phyloP scores from a whole-genome alignment of 2,797 vertebrate genomes.

The Sebastolobus alascanus region DNA sequence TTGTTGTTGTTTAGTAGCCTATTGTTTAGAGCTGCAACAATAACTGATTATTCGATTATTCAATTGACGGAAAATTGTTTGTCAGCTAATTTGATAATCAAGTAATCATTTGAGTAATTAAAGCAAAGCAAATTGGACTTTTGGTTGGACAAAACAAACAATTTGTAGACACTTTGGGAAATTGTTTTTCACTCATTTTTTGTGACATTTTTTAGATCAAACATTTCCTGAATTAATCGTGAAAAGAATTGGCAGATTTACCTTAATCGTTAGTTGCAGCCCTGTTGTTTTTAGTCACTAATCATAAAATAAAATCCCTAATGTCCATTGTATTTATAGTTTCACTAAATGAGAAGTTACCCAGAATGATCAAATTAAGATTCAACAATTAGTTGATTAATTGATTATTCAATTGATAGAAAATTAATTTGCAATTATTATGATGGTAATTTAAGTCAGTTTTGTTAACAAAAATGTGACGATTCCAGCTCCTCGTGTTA shows the following conservation, averaged over 20 bases:
- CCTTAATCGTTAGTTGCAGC: not conserved
- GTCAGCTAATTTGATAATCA: not conserved
- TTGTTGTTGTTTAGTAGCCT: not conserved
- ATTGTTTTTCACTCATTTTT: not conserved
- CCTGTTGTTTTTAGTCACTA: not conserved
- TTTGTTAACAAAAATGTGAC: no score
- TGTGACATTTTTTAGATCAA: not conserved
- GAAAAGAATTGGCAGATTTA: not conserved
- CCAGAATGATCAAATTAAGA: not conserved
- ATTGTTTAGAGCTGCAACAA: not conserved
- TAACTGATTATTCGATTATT: not conserved
- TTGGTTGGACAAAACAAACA: not conserved
- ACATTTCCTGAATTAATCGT: not conserved
- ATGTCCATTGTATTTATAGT: not conserved
- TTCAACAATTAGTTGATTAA: no score
- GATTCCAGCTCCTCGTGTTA: no score
- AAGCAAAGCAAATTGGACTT: not conserved
- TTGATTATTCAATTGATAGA: no score
- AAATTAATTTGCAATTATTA: no score
- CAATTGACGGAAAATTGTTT: not conserved
- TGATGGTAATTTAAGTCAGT: no score
- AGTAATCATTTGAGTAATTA: not conserved
- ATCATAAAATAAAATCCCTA: not conserved
- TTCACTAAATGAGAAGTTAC: no score
- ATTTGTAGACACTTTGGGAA: no score